Evolutionary conservation across 2,797 vertebrate species (phyloP), one percentile per base, ranked within the genome.

Genomic region (Melanotaenia trifasciata): DNA sequence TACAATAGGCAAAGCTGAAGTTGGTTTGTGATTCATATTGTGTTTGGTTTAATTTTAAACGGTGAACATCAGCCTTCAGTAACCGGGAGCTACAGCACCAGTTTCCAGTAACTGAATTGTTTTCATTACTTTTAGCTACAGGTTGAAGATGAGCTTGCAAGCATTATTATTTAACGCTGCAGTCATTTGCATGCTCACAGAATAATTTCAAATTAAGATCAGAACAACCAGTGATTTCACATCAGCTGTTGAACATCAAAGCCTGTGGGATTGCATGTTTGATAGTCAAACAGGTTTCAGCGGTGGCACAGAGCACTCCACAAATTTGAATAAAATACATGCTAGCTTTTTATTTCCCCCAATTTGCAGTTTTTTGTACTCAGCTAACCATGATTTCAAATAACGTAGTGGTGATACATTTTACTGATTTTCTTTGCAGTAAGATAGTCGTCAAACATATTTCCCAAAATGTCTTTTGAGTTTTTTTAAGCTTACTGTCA

Each of bases 401-500:
- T 14, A 40, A 40, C 1, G 3, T 38, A 11, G 38, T 40, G 38
- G 38, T 16, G 38, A 16, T 40, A 14, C 13, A 3, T 40, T 40
- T 40, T 40, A 14, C 38, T 14, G 38, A 40, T 40, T 14, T 40
- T 40, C 13, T 40, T 40, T 40, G 38, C 22, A 53, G 22, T 2
- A 53, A 4, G 22, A 53, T 16, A 40, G 38, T 40, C 38, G 12
- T 4, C 38, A 14, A 3, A 40, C 12, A 40, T 40, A 40, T 40
- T 40, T 13, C 38, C 38, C 38, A 40, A 40, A 40, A 4, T 40
- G 2, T 16, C 38, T 40, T 40, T 57, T n/a, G 4, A 51, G 30
- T 22, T 63, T 32, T 65, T 73, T 51, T 36, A n/a, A 30, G 35
- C 33, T 51, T 43, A 28, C 35, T 58, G 58, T 53, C 40, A 32